phyloP scores from a whole-genome alignment of 2,888 invertebrate genomes.

The Buathra laborator region DNA sequence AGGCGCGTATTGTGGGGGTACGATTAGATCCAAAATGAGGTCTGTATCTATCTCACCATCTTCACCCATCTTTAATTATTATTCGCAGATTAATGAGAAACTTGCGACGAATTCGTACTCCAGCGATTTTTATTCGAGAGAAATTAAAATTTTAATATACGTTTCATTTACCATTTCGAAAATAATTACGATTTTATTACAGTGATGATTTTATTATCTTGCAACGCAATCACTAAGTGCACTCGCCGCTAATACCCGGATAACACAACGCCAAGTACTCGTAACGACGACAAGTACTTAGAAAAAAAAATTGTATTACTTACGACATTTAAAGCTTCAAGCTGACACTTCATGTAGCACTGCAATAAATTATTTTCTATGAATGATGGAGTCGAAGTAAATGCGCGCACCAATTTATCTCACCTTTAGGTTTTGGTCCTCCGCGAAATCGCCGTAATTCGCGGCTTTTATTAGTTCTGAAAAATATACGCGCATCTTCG shows the following conservation, averaged over 20 bases:
- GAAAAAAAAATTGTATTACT: slow-evolving; percentile 34
- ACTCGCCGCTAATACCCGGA: too few relatives aligned
- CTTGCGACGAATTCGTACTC: too few relatives aligned
- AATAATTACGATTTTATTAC: too few relatives aligned
- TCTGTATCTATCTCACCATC: slow-evolving; percentile 84
- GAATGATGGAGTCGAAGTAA: slow-evolving; percentile 21
- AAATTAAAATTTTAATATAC: too few relatives aligned
- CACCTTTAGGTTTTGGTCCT: slow-evolving; percentile 80
- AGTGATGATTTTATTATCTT: too few relatives aligned
- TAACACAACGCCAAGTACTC: too few relatives aligned
- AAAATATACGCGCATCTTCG: not conserved
- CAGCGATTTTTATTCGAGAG: too few relatives aligned
- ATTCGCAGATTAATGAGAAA: not conserved
- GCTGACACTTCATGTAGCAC: slow-evolving; percentile 83
- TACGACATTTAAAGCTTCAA: slow-evolving; percentile 80
- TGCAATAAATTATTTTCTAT: slow-evolving; percentile 67
- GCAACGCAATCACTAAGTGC: too few relatives aligned
- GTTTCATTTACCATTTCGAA: too few relatives aligned
- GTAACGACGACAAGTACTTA: too few relatives aligned
- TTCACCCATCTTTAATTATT: slow-evolving; percentile 80
- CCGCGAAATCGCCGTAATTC: slow-evolving; percentile 80
- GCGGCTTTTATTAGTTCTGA: slow-evolving; percentile 78
- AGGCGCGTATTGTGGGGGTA: slow-evolving; percentile 81
- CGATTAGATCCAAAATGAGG: slow-evolving; percentile 80
- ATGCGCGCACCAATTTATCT: not conserved